Evolutionary conservation across 1,140 invertebrate species (phyloP).

Genomic region (Papilio aristodemus): DNA sequence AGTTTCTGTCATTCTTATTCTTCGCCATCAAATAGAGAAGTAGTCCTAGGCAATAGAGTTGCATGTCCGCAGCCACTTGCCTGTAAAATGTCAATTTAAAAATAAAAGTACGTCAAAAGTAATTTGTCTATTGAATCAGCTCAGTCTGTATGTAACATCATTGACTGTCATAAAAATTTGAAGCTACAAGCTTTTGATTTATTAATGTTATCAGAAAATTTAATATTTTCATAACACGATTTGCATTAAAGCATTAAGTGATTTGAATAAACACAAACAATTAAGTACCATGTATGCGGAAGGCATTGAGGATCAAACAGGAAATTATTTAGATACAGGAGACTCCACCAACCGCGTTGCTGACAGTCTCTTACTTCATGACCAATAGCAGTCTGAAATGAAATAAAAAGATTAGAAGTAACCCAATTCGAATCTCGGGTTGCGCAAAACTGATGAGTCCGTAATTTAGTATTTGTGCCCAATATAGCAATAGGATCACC

Average conservation of each 20-base stretch:
- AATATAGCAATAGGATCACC: no score
- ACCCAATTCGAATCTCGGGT: not conserved
- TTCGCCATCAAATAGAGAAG: conserved; percentile 41
- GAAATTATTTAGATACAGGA: conserved; percentile 5
- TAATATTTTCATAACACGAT: no score
- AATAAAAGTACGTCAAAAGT: not conserved
- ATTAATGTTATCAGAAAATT: no score
- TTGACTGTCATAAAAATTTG: no score
- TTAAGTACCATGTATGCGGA: conserved; percentile 12
- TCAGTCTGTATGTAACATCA: no score
- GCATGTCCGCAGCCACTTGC: conserved; percentile 53
- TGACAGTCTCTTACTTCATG: conserved; percentile 1
- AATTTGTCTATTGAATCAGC: no score
- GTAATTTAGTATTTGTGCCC: no score
- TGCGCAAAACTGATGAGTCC: not conserved
- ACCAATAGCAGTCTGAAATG: not conserved
- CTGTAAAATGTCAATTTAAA: conserved; percentile 36
- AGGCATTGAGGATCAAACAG: conserved; percentile 6
- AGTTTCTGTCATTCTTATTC: not conserved
- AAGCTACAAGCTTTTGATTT: no score
- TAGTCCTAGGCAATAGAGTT: conserved; percentile 47
- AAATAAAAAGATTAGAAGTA: not conserved
- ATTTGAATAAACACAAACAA: not conserved
- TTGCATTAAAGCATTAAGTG: not conserved
- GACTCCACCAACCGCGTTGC: not conserved